phyloP scores from a whole-genome alignment of 2,888 invertebrate species.

The Xiphydria camelus region DNA sequence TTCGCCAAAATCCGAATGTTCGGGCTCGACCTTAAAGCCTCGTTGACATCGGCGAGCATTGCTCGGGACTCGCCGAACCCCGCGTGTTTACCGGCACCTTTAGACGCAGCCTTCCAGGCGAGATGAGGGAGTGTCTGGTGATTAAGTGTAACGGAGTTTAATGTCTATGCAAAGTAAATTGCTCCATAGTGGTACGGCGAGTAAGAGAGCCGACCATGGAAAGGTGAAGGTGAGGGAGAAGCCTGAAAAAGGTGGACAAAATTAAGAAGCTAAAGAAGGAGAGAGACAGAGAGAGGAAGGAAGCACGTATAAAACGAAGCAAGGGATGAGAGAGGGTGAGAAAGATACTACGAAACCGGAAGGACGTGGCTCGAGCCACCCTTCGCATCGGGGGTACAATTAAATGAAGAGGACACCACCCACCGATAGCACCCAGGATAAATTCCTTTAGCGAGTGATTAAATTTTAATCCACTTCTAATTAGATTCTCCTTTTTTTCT shows the following conservation, averaged over 20 bases:
- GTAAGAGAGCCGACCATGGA: conserved; percentile 3
- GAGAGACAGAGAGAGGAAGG: neutral
- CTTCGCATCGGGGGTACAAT: conserved; percentile 39
- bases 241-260: conserved; percentile 1
- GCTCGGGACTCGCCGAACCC: too few species aligned
- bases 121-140: conserved; percentile 24
- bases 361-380: neutral
- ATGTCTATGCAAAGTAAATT: conserved; percentile 40
- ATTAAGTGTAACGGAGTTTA: conserved; percentile 39
- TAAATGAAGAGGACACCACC: conserved; percentile 48
- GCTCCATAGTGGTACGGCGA: conserved; percentile 16
- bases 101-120: conserved; percentile 5
- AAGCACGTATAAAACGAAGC: conserved; percentile 11
- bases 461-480: conserved; percentile 55
- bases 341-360: conserved; percentile 18
- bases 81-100: too few species aligned
- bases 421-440: conserved; percentile 43
- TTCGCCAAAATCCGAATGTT: too few species aligned
- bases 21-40: too few species aligned
- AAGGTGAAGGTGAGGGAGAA: conserved; percentile 2
- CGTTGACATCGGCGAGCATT: too few species aligned
- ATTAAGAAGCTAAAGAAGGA: neutral
- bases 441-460: conserved; percentile 50
- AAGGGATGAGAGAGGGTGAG: conserved; percentile 11
- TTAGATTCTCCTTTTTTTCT: conserved; percentile 45